Percentiles rank a stretch among this genome's conserved stretches.
phyloP scores from a whole-genome alignment of 37 sponge, comb jelly and placozoan species.

The Amphimedon queenslandica region DNA sequence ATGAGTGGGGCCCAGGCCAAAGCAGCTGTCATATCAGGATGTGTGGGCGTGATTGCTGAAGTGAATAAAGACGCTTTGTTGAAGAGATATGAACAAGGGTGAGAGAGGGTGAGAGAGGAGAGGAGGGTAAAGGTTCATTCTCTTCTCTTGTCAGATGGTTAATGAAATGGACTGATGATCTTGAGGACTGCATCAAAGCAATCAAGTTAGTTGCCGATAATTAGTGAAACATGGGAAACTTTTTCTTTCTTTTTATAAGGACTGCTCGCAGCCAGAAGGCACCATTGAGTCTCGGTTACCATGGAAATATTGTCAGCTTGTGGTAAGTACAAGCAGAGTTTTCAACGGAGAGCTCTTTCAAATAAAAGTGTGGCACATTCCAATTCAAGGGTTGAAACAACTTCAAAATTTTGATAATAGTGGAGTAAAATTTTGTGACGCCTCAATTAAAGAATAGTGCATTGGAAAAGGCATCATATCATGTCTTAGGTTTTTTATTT shows the following conservation, averaged over 20 bases:
- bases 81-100: slow-evolving; percentile 77
- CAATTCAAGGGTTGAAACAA: no score
- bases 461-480: no score
- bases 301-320: slow-evolving; percentile 89
- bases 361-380: no score
- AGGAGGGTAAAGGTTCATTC: background rate
- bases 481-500: background rate
- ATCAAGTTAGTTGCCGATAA: slow-evolving; percentile 46
- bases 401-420: no score
- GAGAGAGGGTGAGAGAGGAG: background rate
- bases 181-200: slow-evolving; percentile 61
- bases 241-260: slow-evolving; percentile 13
- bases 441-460: no score
- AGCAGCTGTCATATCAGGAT: slow-evolving; percentile 89
- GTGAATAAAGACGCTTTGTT: slow-evolving; percentile 67
- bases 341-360: no score
- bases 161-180: slow-evolving; percentile 70
- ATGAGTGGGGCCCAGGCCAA: slow-evolving; percentile 99
- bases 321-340: slow-evolving; percentile 83
- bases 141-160: slow-evolving; percentile 58
- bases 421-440: no score
- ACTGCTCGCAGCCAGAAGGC: slow-evolving; percentile 32
- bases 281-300: slow-evolving; percentile 86
- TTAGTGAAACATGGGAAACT: no score
- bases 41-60: slow-evolving; percentile 98